Evolutionary conservation across 2,797 vertebrate species (phyloP).

Genomic region (Lagodon rhomboides): DNA sequence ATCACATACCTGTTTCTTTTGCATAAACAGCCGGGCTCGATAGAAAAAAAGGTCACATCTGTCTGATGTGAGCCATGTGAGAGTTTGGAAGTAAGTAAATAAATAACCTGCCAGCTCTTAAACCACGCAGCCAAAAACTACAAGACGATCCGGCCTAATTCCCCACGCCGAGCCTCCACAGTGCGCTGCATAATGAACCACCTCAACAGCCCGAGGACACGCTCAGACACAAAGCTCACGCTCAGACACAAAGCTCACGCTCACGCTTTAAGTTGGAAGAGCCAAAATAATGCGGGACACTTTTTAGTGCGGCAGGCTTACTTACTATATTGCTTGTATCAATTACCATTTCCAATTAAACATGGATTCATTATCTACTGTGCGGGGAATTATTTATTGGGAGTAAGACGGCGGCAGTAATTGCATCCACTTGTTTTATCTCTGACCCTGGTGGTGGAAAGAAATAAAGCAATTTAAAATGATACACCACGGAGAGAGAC

Average conservation of each 20-base stretch:
- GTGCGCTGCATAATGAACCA: slow-evolving; percentile 46
- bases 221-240: slow-evolving; percentile 16
- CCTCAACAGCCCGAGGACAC: slow-evolving; percentile 28
- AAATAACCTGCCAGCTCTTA: slow-evolving; percentile 49
- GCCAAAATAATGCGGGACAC: neutral
- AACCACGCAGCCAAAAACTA: slow-evolving; percentile 54
- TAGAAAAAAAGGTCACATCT: slow-evolving; percentile 44
- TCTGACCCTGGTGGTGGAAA: neutral
- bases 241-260: slow-evolving; percentile 8
- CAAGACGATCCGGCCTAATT: slow-evolving; percentile 37
- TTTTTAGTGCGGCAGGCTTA: slow-evolving; percentile 1
- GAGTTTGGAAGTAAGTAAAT: slow-evolving; percentile 49
- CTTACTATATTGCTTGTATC: slow-evolving; percentile 26
- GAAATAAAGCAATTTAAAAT: slow-evolving; percentile 28
- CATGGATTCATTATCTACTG: slow-evolving; percentile 33
- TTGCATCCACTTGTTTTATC: slow-evolving; percentile 41
- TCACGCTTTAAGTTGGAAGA: slow-evolving; percentile 4
- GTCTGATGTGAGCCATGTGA: slow-evolving; percentile 31
- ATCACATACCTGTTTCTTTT: slow-evolving; percentile 17
- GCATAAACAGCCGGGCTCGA: slow-evolving; percentile 9
- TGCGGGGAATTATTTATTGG: slow-evolving; percentile 31
- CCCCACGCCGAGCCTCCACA: slow-evolving; percentile 32
- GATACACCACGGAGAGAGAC: slow-evolving; percentile 6
- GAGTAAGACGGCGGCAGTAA: slow-evolving; percentile 37
- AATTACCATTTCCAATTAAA: slow-evolving; percentile 64